phyloP scores from a whole-genome alignment of 2,888 invertebrate genomes.

The Anarsia innoxiella region DNA sequence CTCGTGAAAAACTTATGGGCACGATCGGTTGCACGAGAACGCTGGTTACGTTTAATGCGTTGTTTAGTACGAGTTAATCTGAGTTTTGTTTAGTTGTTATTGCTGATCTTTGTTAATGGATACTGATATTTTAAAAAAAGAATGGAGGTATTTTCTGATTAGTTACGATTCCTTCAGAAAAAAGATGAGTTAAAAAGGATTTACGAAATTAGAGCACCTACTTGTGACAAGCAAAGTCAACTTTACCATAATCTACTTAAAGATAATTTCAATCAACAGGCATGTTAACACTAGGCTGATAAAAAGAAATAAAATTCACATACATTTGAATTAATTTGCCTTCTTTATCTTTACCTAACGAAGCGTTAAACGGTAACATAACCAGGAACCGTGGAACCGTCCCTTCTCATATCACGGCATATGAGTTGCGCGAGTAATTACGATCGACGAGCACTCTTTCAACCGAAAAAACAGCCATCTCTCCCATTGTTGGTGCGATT shows the following conservation, averaged over 20 bases:
- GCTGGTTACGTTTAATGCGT: not conserved
- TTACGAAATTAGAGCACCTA: too few species aligned
- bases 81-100: not conserved
- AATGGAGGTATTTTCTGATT: too few species aligned
- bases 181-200: too few species aligned
- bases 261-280: too few species aligned
- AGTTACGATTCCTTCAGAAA: too few species aligned
- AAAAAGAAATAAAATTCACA: too few species aligned
- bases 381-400: conserved; percentile 8
- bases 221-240: too few species aligned
- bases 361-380: not conserved
- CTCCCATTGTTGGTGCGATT: conserved; percentile 65
- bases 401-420: conserved; percentile 42
- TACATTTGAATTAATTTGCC: too few species aligned
- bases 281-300: too few species aligned
- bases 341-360: too few species aligned
- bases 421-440: conserved; percentile 59
- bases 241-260: too few species aligned
- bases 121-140: not conserved
- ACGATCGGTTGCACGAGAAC: conserved; percentile 23
- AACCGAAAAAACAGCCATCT: conserved; percentile 65
- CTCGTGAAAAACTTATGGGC: conserved; percentile 61
- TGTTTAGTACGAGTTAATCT: too few species aligned
- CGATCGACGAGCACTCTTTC: conserved; percentile 66
- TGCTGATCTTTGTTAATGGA: not conserved